phyloP scores from a whole-genome alignment of 2,888 invertebrate species.

The Teleogryllus oceanicus region DNA sequence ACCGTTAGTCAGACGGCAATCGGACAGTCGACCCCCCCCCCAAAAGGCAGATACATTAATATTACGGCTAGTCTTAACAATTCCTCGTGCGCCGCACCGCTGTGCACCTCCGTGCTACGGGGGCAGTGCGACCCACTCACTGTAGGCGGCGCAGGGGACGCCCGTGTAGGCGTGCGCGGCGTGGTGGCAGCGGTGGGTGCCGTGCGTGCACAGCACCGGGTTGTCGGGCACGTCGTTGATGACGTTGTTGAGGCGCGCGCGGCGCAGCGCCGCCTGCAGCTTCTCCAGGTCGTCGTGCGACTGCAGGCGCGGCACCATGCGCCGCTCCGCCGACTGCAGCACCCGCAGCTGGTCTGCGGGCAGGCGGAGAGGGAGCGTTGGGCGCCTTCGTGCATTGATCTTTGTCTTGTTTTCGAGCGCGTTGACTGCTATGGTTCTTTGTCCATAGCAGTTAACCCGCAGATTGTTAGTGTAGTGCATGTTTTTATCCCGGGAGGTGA shows the following conservation, averaged over 20 bases:
- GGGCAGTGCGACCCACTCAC: conserved; percentile 56
- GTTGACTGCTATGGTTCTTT: no score
- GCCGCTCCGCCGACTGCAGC: conserved; percentile 45
- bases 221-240: conserved; percentile 54
- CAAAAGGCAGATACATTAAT: neutral
- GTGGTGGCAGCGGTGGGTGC: conserved; percentile 85
- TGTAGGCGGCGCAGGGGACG: conserved; percentile 80
- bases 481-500: no score
- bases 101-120: no score
- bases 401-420: no score
- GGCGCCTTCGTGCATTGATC: no score
- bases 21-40: no score
- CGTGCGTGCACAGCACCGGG: conserved; percentile 77
- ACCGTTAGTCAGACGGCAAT: no score
- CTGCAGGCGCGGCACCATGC: conserved; percentile 44
- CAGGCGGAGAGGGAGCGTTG: neutral
- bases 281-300: conserved; percentile 46
- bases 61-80: no score
- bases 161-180: conserved; percentile 89
- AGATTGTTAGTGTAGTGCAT: no score
- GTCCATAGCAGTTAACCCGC: no score
- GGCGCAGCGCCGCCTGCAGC: conserved; percentile 43
- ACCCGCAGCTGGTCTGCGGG: conserved; percentile 62
- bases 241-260: conserved; percentile 41
- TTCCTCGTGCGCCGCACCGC: no score